A percentile compares a stretch with the other conserved stretches of the same genome.
Evolutionary conservation across 2,113 vertebrate genomes (phyloP).

Genomic region (Rousettus leschenaultii): DNA sequence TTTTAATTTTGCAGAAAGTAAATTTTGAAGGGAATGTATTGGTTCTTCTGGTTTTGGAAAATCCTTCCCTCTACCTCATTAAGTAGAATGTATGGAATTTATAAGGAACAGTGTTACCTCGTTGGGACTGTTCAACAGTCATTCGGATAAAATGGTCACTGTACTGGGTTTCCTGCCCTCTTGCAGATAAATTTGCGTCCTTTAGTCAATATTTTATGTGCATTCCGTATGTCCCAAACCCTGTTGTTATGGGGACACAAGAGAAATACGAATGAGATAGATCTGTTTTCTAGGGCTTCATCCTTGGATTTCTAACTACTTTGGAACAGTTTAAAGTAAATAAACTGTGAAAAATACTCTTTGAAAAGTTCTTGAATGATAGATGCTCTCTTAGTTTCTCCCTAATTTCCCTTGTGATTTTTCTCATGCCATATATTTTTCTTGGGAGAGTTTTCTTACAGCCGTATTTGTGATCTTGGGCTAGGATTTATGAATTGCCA

Average conservation of each 20-base stretch:
- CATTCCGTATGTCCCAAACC: neutral
- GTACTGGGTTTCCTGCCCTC: neutral
- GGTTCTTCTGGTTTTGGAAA: neutral
- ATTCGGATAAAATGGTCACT: neutral
- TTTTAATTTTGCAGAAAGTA: neutral
- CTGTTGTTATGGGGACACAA: neutral
- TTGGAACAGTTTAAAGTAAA: constrained; percentile 29
- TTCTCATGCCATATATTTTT: constrained; percentile 61
- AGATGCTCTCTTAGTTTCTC: constrained; percentile 38
- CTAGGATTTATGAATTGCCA: constrained; percentile 54
- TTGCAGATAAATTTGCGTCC: neutral
- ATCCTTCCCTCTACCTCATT: neutral
- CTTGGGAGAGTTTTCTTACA: constrained; percentile 57
- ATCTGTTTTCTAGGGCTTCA: neutral
- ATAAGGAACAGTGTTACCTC: neutral
- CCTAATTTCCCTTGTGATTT: constrained; percentile 40
- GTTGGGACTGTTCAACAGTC: neutral
- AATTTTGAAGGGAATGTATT: neutral
- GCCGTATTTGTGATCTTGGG: constrained; percentile 55
- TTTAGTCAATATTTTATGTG: neutral
- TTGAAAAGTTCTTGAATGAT: constrained; percentile 64
- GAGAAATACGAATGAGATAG: neutral
- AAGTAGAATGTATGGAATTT: neutral
- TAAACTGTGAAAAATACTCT: constrained; percentile 55
- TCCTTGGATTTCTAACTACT: constrained; percentile 39